Base-by-base conservation (phyloP, 2,113 vertebrate genomes). In the Cricetomys ansorgei region DNA sequence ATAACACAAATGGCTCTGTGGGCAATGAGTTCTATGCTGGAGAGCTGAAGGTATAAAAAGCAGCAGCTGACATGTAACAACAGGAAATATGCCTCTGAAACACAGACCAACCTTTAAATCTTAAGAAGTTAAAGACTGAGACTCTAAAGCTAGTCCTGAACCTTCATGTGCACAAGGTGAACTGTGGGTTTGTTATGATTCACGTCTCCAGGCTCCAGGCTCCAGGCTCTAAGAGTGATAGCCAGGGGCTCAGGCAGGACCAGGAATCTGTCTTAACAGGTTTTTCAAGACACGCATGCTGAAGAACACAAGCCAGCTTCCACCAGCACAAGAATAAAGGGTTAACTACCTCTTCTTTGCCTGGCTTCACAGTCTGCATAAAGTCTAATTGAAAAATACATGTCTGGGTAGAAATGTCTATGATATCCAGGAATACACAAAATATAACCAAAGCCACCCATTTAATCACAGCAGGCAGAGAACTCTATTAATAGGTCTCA, bases 301-400 rank as follows among this genome's bases (percentile, higher is more conserved):
- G 16, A 0, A 25, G 37, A 31, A 53, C 37, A 53, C 70, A 40
- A 25, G 19, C 13, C 62, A 64, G 23, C 70, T 92, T 84, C 31
- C n/a, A 84, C 37, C 62, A 45, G 62, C 62, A 15, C n/a, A 15
- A 40, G n/a, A 40, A 45, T 40, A 53, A 79, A 79, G 50, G 53
- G n/a, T 27, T 10, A 80, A 81, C 40, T 43, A 29, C 45, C 62
- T 50, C 57, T 50, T 59, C 75, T n/a, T 23, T 69, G 15, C 40
- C 53, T 5, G 4, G 2, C 27, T 81, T 64, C 48, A 37, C 50
- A 75, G 40, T 59, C 55, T 64, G 65, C 43, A 83, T 43, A 27
- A 90, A 92, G 88, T 11, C 73, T 83, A 59, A 59, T 12, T 93
- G 27, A 27, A 21, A 85, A 86, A 77, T 69, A n/a, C 12, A 50